Percentiles rank a stretch among this genome's conserved stretches.
These are phyloP conservation scores for Pygocentrus nattereri DNA, from an alignment of 2,797 vertebrate genomes.

Conservation along the genomic window DNA sequence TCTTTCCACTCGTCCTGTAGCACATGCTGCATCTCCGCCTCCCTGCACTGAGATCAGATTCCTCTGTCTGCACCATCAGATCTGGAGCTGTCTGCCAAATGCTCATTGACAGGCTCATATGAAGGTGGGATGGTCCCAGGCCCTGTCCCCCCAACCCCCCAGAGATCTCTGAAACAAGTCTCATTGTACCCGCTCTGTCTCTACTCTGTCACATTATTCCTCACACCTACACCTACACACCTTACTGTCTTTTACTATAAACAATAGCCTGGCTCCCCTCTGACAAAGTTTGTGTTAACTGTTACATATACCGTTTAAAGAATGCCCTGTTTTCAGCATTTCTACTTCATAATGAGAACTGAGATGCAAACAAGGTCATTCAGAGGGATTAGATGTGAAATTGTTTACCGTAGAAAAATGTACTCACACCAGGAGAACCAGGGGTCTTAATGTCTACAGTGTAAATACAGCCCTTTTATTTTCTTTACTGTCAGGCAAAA, in stretches of 20 bases:
- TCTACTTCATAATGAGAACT: no score
- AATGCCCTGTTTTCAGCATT: no score
- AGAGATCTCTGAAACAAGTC: slow-evolving; percentile 39
- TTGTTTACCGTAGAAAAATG: no score
- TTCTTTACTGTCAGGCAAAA: no score
- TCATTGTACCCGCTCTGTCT: slow-evolving; percentile 17
- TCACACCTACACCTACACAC: slow-evolving; percentile 44
- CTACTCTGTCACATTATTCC: slow-evolving; percentile 43
- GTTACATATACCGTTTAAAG: not conserved
- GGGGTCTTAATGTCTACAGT: no score
- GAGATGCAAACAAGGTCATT: no score
- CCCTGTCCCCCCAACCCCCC: slow-evolving; percentile 38
- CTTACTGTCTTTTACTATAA: slow-evolving; percentile 20
- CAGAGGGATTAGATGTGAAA: no score
- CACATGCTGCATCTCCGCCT: slow-evolving; percentile 49
- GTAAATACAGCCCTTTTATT: no score
- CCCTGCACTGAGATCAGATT: slow-evolving; percentile 36
- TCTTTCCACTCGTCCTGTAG: slow-evolving; percentile 37
- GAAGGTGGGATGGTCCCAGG: slow-evolving; percentile 39
- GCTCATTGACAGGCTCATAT: slow-evolving; percentile 51
- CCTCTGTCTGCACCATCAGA: slow-evolving; percentile 49
- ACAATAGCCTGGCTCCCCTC: no score
- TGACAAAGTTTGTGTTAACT: not conserved
- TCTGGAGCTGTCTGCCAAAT: slow-evolving; percentile 52
- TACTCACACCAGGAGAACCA: no score